Evolutionary conservation across 2,888 invertebrate genomes (phyloP).

Genomic region (Pandemis heparana): DNA sequence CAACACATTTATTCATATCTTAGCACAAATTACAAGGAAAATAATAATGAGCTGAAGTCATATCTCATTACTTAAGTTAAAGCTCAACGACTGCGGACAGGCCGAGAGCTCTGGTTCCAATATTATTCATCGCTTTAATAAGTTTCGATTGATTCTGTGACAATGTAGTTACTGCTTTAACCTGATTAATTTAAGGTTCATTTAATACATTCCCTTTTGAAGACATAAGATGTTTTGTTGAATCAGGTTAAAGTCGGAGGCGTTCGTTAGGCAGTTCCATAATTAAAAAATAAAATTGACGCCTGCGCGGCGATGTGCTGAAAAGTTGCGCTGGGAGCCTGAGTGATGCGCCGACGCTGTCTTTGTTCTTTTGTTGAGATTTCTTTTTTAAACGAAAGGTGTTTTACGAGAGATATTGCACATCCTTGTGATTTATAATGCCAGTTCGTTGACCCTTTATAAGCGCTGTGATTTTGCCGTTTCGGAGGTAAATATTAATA

Average conservation of each 20-base stretch:
- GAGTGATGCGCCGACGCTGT: constrained; percentile 57
- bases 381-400: constrained; percentile 41
- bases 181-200: background rate
- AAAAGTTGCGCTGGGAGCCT: constrained; percentile 63
- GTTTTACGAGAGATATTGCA: constrained; percentile 37
- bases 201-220: background rate
- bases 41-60: constrained; percentile 80
- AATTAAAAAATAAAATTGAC: constrained; percentile 79
- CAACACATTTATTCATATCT: constrained; percentile 68
- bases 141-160: constrained; percentile 48
- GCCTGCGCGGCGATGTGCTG: constrained; percentile 64
- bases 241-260: constrained; percentile 54
- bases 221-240: constrained; percentile 41
- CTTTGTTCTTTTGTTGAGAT: constrained; percentile 46
- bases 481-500: background rate
- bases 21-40: constrained; percentile 73
- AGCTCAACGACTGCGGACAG: constrained; percentile 75
- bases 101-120: constrained; percentile 67
- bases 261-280: constrained; percentile 77
- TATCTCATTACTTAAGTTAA: constrained; percentile 81
- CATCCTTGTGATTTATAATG: constrained; percentile 25
- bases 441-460: constrained; percentile 25
- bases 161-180: constrained; percentile 19
- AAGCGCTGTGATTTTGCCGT: background rate
- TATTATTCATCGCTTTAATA: constrained; percentile 56